These are phyloP conservation scores for Picus viridis DNA, from an alignment of 2,797 vertebrate species.

Conservation along the genomic window DNA sequence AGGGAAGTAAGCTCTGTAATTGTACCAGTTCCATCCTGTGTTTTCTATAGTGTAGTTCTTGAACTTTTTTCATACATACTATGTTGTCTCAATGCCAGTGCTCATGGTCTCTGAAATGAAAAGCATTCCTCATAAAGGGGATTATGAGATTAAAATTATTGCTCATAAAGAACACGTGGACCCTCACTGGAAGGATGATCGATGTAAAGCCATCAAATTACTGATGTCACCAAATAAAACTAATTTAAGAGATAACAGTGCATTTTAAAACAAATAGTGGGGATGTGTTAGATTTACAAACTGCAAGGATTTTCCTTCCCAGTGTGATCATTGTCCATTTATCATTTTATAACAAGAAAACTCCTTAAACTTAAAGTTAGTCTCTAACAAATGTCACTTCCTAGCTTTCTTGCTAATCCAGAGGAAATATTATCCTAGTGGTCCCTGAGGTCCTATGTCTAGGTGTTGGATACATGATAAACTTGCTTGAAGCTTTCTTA, in stretches of 20 bases:
- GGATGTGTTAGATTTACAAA: constrained; percentile 57
- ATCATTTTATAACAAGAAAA: constrained; percentile 75
- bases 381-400: constrained; percentile 75
- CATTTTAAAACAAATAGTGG: constrained; percentile 34
- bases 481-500: constrained; percentile 78
- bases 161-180: constrained; percentile 21
- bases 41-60: background rate
- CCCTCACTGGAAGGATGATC: constrained; percentile 39
- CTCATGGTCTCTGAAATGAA: constrained; percentile 34
- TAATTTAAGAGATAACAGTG: constrained; percentile 45
- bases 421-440: constrained; percentile 81
- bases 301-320: constrained; percentile 49
- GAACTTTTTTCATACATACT: background rate
- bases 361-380: constrained; percentile 56
- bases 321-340: constrained; percentile 66
- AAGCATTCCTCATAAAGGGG: constrained; percentile 45
- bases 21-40: constrained; percentile 11
- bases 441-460: constrained; percentile 80
- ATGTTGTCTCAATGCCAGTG: background rate
- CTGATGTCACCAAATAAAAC: constrained; percentile 55
- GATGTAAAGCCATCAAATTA: constrained; percentile 27
- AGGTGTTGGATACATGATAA: constrained; percentile 84
- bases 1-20: constrained; percentile 19
- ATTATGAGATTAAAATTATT: constrained; percentile 63
- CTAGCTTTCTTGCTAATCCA: constrained; percentile 79